A percentile compares a stretch with the other conserved stretches of the same genome.
phyloP scores from a whole-genome alignment of 2,888 invertebrate genomes.

The Sericinus montela region DNA sequence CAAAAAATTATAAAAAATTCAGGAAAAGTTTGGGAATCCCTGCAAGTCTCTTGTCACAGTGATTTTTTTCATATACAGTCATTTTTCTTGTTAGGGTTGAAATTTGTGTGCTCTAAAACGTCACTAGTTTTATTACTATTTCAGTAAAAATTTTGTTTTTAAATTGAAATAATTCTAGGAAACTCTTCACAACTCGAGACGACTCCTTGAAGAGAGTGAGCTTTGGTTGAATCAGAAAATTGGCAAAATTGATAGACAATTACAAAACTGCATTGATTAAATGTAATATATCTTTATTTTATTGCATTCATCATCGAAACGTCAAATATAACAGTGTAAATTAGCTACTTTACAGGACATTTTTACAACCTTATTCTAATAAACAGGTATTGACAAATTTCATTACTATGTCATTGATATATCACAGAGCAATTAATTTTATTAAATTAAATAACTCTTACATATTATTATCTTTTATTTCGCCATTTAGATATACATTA shows the following conservation, averaged over 20 bases:
- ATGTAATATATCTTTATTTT: slow-evolving; percentile 37
- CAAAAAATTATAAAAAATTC: no score
- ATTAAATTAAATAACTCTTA: slow-evolving; percentile 15
- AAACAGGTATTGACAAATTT: slow-evolving; percentile 28
- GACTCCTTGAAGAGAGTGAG: slow-evolving; percentile 48
- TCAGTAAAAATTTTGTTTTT: no score
- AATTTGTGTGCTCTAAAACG: no score
- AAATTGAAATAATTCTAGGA: slow-evolving; percentile 36
- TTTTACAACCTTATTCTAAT: slow-evolving; percentile 20
- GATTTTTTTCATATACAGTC: no score
- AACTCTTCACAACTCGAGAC: slow-evolving; percentile 35
- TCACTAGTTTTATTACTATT: no score
- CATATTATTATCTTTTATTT: not conserved
- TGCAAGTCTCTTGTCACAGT: no score
- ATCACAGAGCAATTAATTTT: slow-evolving; percentile 38
- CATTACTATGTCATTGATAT: slow-evolving; percentile 35
- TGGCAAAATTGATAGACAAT: slow-evolving; percentile 55
- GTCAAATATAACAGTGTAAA: slow-evolving; percentile 23
- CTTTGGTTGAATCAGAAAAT: slow-evolving; percentile 50
- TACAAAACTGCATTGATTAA: slow-evolving; percentile 59
- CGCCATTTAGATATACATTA: not conserved
- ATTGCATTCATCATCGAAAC: slow-evolving; percentile 34
- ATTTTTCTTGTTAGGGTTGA: no score
- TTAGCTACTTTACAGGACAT: slow-evolving; percentile 4
- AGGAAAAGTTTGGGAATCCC: no score